Evolutionary conservation across 2,113 vertebrate genomes (phyloP), one percentile per base, ranked within the genome.

Genomic region (Dunckerocampus dactyliophorus): DNA sequence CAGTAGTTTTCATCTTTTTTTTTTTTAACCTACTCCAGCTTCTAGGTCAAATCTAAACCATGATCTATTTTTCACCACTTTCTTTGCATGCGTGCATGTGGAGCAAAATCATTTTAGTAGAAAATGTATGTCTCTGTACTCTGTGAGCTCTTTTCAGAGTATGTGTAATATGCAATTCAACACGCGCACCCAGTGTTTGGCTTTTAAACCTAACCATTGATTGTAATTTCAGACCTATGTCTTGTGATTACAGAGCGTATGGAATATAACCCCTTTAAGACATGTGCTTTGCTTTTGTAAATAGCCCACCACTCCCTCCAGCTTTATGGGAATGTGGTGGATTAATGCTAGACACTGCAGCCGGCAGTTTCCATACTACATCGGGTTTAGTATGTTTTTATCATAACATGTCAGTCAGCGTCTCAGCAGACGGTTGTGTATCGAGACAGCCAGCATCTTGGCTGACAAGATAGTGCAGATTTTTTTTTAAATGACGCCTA

Each of bases 401-500:
- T 80, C 70, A 62, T 60, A 24, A 46, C 63, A 50, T 31, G 54
- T 81, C 66, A 71, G 60, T 65, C 72, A 72, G 34, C 22, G 16
- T 59, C 56, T 45, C 61, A 67, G 17, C 54, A 50, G 77, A 57
- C 81, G 2, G 76, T 86, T 87, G 67, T 47, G 60, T 80, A 84
- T 86, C 79, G 61, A 63, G 47, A 43, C 58, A 43, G 47, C 47
- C 75, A 69, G 80, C 49, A 59, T 61, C 48, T 61, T 79, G 74
- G 53, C 59, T 63, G 74, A 72, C 71, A 50, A 85, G 79, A 88
- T 83, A 71, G 62, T 75, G 65, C 71, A 70, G 63, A 70, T 46
- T 61, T 69, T 28, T 28, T 3, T n/a, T 59, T 59, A 82, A 53
- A 67, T 22, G 34, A 64, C 55, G 59, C 68, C 73, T 63, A 45